Conservation (phyloP, 2,113 vertebrate species). For the Neolamprologus longior region DNA sequence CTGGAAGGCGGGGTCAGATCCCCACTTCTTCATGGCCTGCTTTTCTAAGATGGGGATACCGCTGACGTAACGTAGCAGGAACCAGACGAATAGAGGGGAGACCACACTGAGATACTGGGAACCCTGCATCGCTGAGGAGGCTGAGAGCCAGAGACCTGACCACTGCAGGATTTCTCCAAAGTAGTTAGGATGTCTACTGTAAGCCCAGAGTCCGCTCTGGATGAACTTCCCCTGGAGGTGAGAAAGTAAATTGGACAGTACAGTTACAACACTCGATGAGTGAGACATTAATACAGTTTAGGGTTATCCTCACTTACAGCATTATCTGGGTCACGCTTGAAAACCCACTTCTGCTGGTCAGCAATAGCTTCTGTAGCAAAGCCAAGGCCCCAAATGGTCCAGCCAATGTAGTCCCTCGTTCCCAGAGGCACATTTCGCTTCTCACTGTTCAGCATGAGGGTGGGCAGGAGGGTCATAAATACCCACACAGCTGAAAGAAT, state of each 20-base stretch:
- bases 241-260: background rate
- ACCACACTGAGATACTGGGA: constrained; percentile 62
- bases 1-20: constrained; percentile 62
- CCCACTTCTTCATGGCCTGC: constrained; percentile 71
- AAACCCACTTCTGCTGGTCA: constrained; percentile 78
- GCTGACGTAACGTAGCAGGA: constrained; percentile 71
- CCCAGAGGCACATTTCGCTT: constrained; percentile 62
- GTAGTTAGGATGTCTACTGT: constrained; percentile 78
- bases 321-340: constrained; percentile 72
- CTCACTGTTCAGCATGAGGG: constrained; percentile 74
- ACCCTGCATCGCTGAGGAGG: constrained; percentile 70
- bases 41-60: constrained; percentile 76
- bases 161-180: constrained; percentile 79
- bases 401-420: constrained; percentile 70
- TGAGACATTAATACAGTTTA: background rate
- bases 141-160: constrained; percentile 73
- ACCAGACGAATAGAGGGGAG: constrained; percentile 76
- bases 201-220: constrained; percentile 74
- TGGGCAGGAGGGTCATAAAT: constrained; percentile 76
- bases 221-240: constrained; percentile 73
- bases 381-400: constrained; percentile 72
- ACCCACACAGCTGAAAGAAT: constrained; percentile 72
- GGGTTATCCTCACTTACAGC: constrained; percentile 51
- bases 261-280: background rate
- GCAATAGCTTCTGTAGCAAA: constrained; percentile 70